phyloP scores from a whole-genome alignment of 2,113 vertebrate genomes.

The Sturnus vulgaris region DNA sequence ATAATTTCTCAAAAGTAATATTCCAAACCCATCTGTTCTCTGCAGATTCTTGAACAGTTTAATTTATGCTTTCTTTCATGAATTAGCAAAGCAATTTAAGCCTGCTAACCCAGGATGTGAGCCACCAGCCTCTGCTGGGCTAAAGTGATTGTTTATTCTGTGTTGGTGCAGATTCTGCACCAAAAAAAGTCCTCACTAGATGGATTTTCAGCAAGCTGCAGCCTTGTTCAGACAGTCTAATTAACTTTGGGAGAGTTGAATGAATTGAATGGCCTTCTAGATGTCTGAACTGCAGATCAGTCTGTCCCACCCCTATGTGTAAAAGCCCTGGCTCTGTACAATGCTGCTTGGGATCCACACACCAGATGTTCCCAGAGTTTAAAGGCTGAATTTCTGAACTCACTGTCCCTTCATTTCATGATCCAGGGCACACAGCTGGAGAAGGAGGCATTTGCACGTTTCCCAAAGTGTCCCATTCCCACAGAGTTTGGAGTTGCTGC shows the following conservation, averaged over 20 bases:
- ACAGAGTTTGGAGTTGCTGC: rapidly evolving
- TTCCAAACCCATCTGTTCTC: neutral
- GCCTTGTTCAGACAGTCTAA: neutral
- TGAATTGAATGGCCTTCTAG: neutral
- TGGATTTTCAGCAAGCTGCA: neutral
- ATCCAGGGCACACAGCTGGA: neutral
- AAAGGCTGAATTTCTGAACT: neutral
- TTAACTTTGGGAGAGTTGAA: neutral
- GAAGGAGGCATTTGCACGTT: neutral
- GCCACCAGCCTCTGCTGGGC: neutral
- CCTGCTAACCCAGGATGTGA: neutral
- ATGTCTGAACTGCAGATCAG: neutral
- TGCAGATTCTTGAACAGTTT: neutral
- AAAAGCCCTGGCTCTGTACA: neutral
- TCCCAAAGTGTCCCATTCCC: neutral
- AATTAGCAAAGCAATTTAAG: neutral
- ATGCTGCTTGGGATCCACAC: neutral
- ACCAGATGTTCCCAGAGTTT: neutral
- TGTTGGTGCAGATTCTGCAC: neutral
- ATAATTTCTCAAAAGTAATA: neutral
- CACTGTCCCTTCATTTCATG: neutral
- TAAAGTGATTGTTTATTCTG: neutral
- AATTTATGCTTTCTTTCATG: neutral
- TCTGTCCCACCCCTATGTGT: neutral
- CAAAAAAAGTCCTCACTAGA: neutral